Evolutionary conservation across 2,797 vertebrate genomes (phyloP), one percentile per base, ranked within the genome.

Genomic region (Eremophila alpestris): DNA sequence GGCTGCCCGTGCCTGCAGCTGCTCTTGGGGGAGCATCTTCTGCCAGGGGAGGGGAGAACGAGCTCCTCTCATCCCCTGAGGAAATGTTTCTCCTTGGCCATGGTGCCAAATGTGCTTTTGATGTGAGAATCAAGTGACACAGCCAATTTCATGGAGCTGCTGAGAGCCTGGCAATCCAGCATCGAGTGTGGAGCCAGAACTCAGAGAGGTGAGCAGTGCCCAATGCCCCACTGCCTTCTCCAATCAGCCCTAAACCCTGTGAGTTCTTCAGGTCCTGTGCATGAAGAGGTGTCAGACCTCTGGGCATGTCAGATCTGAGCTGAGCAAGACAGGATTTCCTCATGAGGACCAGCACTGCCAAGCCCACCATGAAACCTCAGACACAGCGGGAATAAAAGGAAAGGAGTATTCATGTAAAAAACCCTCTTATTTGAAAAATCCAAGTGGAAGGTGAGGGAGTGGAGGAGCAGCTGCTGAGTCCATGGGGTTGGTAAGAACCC

Each of bases 81-180:
- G 69, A 87, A 67, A 91, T 52, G 21, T 30, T 5, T 5, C 38
- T 63, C 22, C 54, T 70, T 9, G 14, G 48, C 29, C 62, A 73
- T 0, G 1, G 29, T 64, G 60, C 23, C 60, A 70, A 78, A 71
- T 0, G 0, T 29, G 32, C 16, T 60, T 68, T 30, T 59, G 74
- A 67, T 1, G 4, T 52, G 87, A 81, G 51, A 79, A 60, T 52
- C 21, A 52, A 82, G 45, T 1, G 34, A 62, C 27, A 43, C 10
- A 22, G 56, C 36, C 52, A 30, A 64, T 73, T 82, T 49, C 38
- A 54, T 1, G 36, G 45, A 43, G 29, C 40, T 76, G 70, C 38
- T 0, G 2, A 59, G 49, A 76, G 73, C n/a, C 38, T 1, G 7
- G 60, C 29, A 36, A 83, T 38, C 74, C 40, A 62, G n/a, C 0